Evolutionary conservation across 2,797 vertebrate species (phyloP).

Genomic region (Mareca strepera): DNA sequence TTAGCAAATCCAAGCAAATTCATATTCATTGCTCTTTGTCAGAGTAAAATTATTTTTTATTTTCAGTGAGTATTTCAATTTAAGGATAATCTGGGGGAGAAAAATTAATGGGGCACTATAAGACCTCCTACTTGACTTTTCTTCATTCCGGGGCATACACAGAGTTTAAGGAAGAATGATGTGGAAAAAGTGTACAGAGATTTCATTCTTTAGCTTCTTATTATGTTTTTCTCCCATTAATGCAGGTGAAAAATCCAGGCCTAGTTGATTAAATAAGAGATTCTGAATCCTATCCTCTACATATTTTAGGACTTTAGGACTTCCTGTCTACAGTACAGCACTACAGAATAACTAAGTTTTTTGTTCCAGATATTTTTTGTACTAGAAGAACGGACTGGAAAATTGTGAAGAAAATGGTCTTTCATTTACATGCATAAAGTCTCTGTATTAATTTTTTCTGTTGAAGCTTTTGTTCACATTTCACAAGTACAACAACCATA

Average conservation of each 20-base stretch:
- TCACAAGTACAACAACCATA: neutral
- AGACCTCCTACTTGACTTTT: neutral
- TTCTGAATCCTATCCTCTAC: neutral
- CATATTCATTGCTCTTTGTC: neutral
- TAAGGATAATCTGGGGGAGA: neutral
- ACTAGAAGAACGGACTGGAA: neutral
- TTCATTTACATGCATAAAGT: neutral
- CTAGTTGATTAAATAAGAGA: conserved; percentile 7
- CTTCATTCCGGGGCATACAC: neutral
- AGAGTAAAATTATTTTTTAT: conserved; percentile 28
- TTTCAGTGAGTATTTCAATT: neutral
- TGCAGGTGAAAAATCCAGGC: neutral
- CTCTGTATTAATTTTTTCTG: neutral
- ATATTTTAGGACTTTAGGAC: neutral
- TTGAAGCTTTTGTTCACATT: neutral
- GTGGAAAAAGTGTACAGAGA: neutral
- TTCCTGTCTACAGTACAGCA: neutral
- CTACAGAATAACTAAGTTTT: neutral
- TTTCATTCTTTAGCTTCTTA: conserved; percentile 6
- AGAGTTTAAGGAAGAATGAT: conserved; percentile 3
- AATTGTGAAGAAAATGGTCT: neutral
- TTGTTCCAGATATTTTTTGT: neutral
- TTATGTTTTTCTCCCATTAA: neutral
- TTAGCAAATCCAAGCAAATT: neutral
- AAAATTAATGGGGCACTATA: neutral